Conservation (phyloP, 2,888 invertebrate genomes). For the Melinaea menophilus region DNA sequence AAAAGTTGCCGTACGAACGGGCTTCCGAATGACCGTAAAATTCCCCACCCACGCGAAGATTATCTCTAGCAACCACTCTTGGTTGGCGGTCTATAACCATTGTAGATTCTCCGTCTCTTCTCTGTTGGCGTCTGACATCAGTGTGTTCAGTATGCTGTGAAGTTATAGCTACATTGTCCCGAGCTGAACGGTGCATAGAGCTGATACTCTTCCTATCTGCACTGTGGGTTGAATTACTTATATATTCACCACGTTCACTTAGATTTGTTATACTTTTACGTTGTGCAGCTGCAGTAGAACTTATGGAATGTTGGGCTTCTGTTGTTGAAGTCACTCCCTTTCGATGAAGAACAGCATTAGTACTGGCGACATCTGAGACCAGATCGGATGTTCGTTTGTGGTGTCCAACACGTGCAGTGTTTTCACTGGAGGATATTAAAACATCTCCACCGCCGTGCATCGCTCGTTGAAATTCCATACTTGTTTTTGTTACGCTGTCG, state of each 20-base stretch:
- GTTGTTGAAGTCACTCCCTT: constrained; percentile 82
- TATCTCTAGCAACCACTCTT: constrained; percentile 80
- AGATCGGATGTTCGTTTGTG: constrained; percentile 87
- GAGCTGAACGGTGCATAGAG: constrained; percentile 84
- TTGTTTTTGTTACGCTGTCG: constrained; percentile 71
- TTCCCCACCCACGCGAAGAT: constrained; percentile 83
- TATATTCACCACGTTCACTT: constrained; percentile 84
- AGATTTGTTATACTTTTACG: constrained; percentile 89
- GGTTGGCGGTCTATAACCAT: constrained; percentile 79
- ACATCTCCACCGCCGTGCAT: constrained; percentile 61
- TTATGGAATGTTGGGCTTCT: constrained; percentile 85
- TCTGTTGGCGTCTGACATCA: constrained; percentile 57
- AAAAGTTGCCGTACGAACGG: constrained; percentile 83
- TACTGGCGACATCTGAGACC: constrained; percentile 84
- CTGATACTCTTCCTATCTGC: constrained; percentile 87
- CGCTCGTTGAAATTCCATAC: constrained; percentile 75
- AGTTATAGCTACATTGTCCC: constrained; percentile 71
- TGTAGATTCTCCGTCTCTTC: constrained; percentile 76
- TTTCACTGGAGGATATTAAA: constrained; percentile 42
- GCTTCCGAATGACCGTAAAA: constrained; percentile 86
- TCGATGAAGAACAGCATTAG: constrained; percentile 87
- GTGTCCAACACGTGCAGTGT: constrained; percentile 63
- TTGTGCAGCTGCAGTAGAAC: constrained; percentile 86
- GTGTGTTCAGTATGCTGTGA: constrained; percentile 73
- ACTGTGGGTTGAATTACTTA: constrained; percentile 81